Percentiles rank a stretch among this genome's conserved stretches.
Conservation (phyloP, 2,888 invertebrate genomes). For the Nomada lathburiana region DNA sequence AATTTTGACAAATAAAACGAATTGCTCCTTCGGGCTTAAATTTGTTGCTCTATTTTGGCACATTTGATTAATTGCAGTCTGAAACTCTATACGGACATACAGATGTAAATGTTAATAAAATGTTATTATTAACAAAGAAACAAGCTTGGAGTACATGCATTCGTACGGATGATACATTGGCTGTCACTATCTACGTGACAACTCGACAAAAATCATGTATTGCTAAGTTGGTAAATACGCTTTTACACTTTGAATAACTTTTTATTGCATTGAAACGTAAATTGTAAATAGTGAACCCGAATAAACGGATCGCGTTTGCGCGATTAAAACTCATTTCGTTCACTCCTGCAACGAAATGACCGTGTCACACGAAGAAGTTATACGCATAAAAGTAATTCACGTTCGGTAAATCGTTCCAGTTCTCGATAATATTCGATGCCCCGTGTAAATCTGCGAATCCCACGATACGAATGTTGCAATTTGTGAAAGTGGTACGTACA, state of each 20-base stretch:
- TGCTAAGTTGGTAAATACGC: no score
- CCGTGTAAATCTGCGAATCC: not conserved
- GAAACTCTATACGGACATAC: no score
- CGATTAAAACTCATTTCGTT: not conserved
- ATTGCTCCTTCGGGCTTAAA: not conserved
- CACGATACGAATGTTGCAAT: constrained; percentile 4
- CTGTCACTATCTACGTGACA: no score
- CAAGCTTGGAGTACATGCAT: no score
- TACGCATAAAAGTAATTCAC: not conserved
- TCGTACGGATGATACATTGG: no score
- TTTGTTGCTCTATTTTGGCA: not conserved
- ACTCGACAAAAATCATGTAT: no score
- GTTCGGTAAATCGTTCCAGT: not conserved
- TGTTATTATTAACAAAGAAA: no score
- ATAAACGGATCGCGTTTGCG: not conserved
- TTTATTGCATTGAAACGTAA: not conserved
- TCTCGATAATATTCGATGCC: not conserved
- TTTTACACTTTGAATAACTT: not conserved
- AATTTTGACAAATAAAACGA: constrained; percentile 7
- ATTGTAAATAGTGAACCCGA: not conserved
- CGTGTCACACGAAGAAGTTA: not conserved
- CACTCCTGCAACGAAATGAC: not conserved
- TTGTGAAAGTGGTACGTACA: not conserved
- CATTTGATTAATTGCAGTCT: not conserved
- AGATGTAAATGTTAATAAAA: no score